Evolutionary conservation across 2,888 invertebrate species (phyloP).

Genomic region (Nemotelus pantherinus): DNA sequence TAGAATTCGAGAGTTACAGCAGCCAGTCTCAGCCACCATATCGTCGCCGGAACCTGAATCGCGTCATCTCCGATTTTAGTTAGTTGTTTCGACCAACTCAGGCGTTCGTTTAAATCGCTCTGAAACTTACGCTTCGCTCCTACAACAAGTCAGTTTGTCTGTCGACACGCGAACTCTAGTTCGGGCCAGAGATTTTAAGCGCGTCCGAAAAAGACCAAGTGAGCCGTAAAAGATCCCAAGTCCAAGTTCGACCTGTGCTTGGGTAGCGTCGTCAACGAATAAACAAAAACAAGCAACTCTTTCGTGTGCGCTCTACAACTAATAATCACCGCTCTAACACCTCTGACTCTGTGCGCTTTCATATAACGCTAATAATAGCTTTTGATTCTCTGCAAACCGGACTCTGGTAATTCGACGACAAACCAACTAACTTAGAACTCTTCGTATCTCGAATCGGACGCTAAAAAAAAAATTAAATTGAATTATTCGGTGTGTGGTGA

Average conservation of each 20-base stretch:
- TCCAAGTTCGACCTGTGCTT: no score
- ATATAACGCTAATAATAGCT: no score
- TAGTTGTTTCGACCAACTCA: slow-evolving; percentile 22
- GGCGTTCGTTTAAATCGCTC: slow-evolving; percentile 5
- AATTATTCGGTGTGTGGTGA: slow-evolving; percentile 27
- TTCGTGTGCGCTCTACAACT: no score
- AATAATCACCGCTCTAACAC: no score
- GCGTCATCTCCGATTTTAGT: slow-evolving; percentile 34
- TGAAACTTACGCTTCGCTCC: slow-evolving; percentile 21
- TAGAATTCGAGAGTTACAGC: slow-evolving; percentile 51
- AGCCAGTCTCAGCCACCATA: not conserved
- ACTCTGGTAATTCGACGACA: no score
- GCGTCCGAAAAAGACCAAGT: not conserved
- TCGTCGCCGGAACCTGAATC: slow-evolving; percentile 16
- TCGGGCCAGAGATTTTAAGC: not conserved
- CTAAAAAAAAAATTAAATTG: not conserved
- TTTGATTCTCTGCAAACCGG: no score
- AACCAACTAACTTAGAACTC: not conserved
- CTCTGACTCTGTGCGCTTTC: no score
- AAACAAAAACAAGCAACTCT: no score
- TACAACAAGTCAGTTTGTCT: slow-evolving; percentile 8
- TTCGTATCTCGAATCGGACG: not conserved
- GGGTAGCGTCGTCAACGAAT: no score
- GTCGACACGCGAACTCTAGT: slow-evolving; percentile 28
- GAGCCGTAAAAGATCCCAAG: no score